Percentiles rank a stretch among this genome's conserved stretches.
Evolutionary conservation across 64 coral and sea anemone species (phyloP).

Genomic region (Stichodactyla helianthus): DNA sequence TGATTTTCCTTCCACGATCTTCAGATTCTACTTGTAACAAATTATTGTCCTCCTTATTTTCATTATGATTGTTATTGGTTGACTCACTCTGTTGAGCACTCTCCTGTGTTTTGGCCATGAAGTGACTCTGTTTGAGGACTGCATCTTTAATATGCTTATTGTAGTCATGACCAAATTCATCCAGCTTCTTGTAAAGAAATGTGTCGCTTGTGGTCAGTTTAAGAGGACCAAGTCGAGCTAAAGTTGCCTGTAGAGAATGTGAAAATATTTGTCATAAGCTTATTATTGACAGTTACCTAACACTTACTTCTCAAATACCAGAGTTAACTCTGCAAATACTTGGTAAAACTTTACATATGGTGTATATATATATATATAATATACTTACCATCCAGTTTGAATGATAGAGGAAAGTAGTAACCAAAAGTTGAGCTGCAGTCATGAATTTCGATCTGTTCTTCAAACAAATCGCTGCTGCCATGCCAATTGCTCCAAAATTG

Average conservation of each 20-base stretch:
- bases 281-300: neutral
- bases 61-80: neutral
- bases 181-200: constrained; percentile 41
- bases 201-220: constrained; percentile 11
- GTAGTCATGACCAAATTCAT: constrained; percentile 40
- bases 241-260: constrained; percentile 24
- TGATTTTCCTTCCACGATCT: constrained; percentile 32
- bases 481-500: constrained; percentile 9
- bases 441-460: constrained; percentile 22
- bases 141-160: constrained; percentile 2
- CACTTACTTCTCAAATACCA: no score
- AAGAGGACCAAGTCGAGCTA: constrained; percentile 6
- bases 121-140: constrained; percentile 22
- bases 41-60: constrained; percentile 6
- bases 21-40: neutral
- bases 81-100: neutral
- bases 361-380: neutral
- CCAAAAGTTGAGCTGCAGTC: constrained; percentile 36
- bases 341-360: no score
- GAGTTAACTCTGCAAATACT: no score
- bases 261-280: neutral
- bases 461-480: constrained; percentile 33
- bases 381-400: constrained; percentile 45
- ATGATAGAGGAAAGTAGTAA: constrained; percentile 27
- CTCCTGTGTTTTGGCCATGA: constrained; percentile 23